Evolutionary conservation across 2,888 invertebrate genomes (phyloP), one percentile per base, ranked within the genome.

Genomic region (Sialis lutaria): DNA sequence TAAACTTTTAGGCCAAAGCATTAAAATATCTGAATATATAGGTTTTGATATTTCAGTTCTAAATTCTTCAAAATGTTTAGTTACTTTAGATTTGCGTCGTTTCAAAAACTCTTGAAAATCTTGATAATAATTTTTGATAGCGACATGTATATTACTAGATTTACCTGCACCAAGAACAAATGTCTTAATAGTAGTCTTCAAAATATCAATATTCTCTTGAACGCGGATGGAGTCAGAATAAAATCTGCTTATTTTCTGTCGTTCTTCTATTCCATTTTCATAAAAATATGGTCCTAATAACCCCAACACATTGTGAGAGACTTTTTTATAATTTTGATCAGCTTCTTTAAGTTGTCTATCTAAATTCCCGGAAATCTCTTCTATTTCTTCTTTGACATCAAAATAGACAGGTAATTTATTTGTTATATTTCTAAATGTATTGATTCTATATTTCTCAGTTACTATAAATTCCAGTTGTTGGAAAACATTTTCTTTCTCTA

Each of bases 371-470:
- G 39, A 48, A 39, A 48, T 41, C 8, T 42, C 40, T 34, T 46
- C 35, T 33, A 45, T 41, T 9, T 46, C 42, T 22, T 42, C 31
- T 30, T 34, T 44, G 39, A 35, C 44, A 33, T 47, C 35, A 6
- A 43, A 42, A 35, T 47, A 37, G 22, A 10, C 6, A 37, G 44
- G 44, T 46, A 45, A 35, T 41, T 44, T 33, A 33, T 48, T 41
- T 22, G 45, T 48, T 40, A 52, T 49, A 10, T 48, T 41, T 45
- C 49, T 46, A 32, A 50, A 49, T 32, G 42, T 45, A 45, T 48
- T 37, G 33, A 49, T 40, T 50, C 49, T 45, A 50, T 50, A 51
- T 42, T 53, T 53, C 13, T 42, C 46, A 13, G 49, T 12, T 6
- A 53, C 40, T 37, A 49, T 33, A 8, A 47, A 40, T 33, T 51